phyloP scores from a whole-genome alignment of 2,113 vertebrate species.

The Alligator sinensis region DNA sequence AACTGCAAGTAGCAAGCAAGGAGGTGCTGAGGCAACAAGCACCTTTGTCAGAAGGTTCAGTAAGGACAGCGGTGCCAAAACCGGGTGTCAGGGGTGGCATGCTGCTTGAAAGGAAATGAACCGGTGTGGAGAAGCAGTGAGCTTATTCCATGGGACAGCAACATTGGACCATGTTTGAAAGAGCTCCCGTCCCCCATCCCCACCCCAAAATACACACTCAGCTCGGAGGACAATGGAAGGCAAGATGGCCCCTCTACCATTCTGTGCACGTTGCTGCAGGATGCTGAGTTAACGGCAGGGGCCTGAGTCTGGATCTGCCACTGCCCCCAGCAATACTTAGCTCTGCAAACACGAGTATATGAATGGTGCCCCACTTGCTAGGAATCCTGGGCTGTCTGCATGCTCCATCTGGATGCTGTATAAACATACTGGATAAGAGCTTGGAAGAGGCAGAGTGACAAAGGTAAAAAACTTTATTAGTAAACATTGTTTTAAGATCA shows the following conservation, averaged over 20 bases:
- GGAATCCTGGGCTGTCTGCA: rapidly evolving
- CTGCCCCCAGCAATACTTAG: background rate
- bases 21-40: background rate
- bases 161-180: background rate
- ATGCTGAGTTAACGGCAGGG: background rate
- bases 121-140: background rate
- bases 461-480: constrained; percentile 8
- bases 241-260: background rate
- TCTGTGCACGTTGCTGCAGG: background rate
- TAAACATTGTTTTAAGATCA: constrained; percentile 15
- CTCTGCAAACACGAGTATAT: background rate
- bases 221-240: background rate
- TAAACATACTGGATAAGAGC: background rate
- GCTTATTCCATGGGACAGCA: background rate
- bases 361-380: background rate
- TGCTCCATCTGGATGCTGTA: background rate
- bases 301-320: background rate
- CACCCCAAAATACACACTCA: too few species aligned
- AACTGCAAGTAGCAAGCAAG: background rate
- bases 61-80: background rate
- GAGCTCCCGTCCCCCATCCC: background rate
- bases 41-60: background rate
- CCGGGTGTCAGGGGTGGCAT: background rate
- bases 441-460: background rate
- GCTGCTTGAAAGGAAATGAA: background rate